Evolutionary conservation across 1,140 invertebrate species (phyloP), one percentile per base, ranked within the genome.

Genomic region (Temnothorax curvispinosus): DNA sequence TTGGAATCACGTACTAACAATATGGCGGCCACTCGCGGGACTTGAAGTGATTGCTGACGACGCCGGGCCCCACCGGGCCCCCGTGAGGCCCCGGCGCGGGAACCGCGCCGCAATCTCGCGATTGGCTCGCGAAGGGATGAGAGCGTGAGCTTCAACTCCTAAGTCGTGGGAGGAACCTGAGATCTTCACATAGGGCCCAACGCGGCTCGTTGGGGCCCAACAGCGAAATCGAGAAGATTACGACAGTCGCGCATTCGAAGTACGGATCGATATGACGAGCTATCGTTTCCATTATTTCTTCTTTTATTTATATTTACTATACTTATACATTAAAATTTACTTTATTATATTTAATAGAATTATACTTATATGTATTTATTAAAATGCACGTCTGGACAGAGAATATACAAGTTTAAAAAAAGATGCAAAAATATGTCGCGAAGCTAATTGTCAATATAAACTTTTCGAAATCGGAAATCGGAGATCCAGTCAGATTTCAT

Each of bases 1-100:
- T 69, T 44, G 58, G 88, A 88, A 87, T 92, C 84, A 81, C 76
- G 72, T 82, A 92, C 88, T 87, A 77, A 80, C 90, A 93, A 92
- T 86, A 92, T 92, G 89, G 92, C 89, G 88, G 60, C 15, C 27
- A 54, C 86, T 89, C 85, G 67, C 21, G 13, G 35, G n/a, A 78
- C 21, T 32, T 64, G 47, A 65, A 85, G 90, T 72, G 87, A 88
- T 87, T 77, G 87, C 75, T 74, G 67, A 85, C 77, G 81, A 75
- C 80, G 85, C 75, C 56, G 62, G 52, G 86, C 21, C 71, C 80
- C 69, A 27, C 1, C 27, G 27, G 27, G 27, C 27, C 27, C 27
- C 27, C 27, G 27, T 27, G 27, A 27, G 27, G 27, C 27, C 27
- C 27, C 74, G 54, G 21, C 86, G 89, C 89, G 91, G 90, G 90